phyloP scores from a whole-genome alignment of 2,888 invertebrate genomes.

The Philereme vetulata region DNA sequence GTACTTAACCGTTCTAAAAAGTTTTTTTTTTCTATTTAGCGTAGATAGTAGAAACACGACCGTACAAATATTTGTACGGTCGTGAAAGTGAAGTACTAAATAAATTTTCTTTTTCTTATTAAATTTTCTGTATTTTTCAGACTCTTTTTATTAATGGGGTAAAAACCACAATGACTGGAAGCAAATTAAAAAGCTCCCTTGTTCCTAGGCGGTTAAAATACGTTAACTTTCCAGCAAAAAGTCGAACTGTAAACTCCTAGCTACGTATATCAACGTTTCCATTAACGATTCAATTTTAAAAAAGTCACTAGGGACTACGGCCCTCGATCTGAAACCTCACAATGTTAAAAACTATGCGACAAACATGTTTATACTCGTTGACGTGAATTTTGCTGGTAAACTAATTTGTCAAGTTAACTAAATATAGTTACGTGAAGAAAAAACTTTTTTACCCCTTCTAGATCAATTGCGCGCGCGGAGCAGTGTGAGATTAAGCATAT shows the following conservation, averaged over 20 bases:
- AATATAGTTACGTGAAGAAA: too few species aligned
- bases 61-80: too few species aligned
- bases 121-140: too few species aligned
- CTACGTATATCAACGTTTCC: not conserved
- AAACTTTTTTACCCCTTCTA: too few species aligned
- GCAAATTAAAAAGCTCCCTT: conserved; percentile 6
- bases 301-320: conserved; percentile 3
- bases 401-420: too few species aligned
- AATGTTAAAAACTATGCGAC: conserved; percentile 7
- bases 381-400: not conserved
- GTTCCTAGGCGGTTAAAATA: conserved; percentile 11
- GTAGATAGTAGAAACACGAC: too few species aligned
- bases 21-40: too few species aligned
- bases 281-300: conserved; percentile 24
- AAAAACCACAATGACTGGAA: conserved; percentile 2
- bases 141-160: not conserved
- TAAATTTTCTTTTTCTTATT: too few species aligned
- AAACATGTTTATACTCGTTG: conserved; percentile 7
- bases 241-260: conserved; percentile 3
- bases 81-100: too few species aligned
- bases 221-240: conserved; percentile 13
- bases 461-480: too few species aligned
- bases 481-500: too few species aligned
- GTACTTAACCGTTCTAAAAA: too few species aligned
- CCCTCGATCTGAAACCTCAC: not conserved